phyloP scores from a whole-genome alignment of 2,797 vertebrate genomes.

The Sebastes trivittatus region DNA sequence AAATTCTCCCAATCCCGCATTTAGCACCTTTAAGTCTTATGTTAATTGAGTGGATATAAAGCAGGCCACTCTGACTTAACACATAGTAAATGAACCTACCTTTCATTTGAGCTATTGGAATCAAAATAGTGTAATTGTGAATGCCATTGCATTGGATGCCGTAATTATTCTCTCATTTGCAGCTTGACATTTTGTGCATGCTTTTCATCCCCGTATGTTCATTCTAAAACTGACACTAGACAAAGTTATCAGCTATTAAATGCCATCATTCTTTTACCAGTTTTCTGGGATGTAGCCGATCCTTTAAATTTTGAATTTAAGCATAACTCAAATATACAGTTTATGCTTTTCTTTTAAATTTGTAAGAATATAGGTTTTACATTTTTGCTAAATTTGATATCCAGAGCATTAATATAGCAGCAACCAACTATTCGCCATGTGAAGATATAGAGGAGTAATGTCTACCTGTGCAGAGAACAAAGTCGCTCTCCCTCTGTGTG shows the following conservation, averaged over 20 bases:
- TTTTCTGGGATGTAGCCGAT: background rate
- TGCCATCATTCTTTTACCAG: background rate
- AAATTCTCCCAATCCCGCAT: too few relatives aligned
- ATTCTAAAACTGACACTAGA: background rate
- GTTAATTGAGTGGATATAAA: background rate
- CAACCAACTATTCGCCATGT: too few relatives aligned
- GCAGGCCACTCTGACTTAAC: background rate
- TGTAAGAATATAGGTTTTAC: background rate
- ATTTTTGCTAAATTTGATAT: too few relatives aligned
- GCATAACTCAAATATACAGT: background rate
- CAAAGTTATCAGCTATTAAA: background rate
- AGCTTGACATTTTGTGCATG: background rate
- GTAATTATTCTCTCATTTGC: constrained; percentile 1
- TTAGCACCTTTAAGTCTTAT: background rate
- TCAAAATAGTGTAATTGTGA: background rate
- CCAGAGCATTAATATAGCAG: too few relatives aligned
- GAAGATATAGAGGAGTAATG: too few relatives aligned
- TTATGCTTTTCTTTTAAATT: background rate
- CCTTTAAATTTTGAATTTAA: background rate
- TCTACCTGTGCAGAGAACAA: too few relatives aligned
- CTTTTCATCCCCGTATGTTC: background rate
- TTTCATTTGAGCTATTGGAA: background rate
- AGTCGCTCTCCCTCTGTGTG: too few relatives aligned
- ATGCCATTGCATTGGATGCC: background rate
- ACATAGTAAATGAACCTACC: background rate